A percentile compares a stretch with the other conserved stretches of the same genome.
Conservation (phyloP, 2,888 invertebrate genomes). For the Chrysolina americana region DNA sequence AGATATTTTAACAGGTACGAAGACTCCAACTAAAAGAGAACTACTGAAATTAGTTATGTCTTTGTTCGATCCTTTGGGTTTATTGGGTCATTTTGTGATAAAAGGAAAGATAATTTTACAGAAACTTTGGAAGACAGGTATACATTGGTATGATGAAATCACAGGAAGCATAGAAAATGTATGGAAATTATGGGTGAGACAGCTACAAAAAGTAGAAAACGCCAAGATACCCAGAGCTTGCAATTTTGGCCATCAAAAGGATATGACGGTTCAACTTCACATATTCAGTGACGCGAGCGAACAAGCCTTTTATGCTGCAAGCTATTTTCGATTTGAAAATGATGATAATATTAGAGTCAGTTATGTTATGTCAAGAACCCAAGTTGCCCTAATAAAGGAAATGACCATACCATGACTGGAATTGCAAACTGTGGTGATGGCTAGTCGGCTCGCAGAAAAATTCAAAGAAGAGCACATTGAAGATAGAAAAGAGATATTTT, state of each 20-base stretch:
- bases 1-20: background rate
- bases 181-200: background rate
- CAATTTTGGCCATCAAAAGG: background rate
- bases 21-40: too few relatives aligned
- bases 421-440: background rate
- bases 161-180: background rate
- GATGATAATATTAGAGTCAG: background rate
- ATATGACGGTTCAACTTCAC: background rate
- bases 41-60: too few relatives aligned
- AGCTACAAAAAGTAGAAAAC: background rate
- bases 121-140: background rate
- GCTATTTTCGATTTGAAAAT: background rate
- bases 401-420: background rate
- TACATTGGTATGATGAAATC: background rate
- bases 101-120: background rate
- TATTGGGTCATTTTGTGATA: too few relatives aligned
- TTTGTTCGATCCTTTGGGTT: too few relatives aligned
- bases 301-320: background rate
- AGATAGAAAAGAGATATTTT: background rate
- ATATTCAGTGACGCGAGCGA: background rate
- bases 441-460: background rate
- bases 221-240: background rate
- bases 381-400: background rate
- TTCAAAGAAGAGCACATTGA: background rate
- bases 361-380: background rate